These are phyloP conservation scores for Naja naja DNA, from an alignment of 2,113 vertebrate species.

Conservation along the genomic window DNA sequence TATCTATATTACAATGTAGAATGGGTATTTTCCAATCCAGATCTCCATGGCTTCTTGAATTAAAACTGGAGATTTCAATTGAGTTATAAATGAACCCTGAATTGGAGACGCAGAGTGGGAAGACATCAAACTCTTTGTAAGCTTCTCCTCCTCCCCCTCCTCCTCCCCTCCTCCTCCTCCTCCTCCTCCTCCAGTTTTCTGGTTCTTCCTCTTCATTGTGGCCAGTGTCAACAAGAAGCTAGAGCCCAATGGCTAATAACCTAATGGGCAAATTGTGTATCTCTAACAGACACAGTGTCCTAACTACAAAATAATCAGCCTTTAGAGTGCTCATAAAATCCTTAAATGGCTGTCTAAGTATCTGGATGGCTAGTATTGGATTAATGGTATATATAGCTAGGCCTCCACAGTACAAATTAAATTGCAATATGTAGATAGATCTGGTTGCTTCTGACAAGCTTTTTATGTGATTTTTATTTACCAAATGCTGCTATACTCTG, in stretches of 20 bases:
- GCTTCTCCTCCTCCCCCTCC: no score
- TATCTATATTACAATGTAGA: not conserved
- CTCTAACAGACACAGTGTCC: not conserved
- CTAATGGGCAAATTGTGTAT: not conserved
- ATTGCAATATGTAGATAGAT: not conserved
- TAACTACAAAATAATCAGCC: not conserved
- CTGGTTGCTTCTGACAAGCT: not conserved
- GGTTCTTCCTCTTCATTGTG: not conserved
- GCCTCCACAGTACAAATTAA: not conserved
- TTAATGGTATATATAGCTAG: not conserved
- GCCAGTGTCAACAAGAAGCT: not conserved
- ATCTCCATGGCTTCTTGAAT: not conserved
- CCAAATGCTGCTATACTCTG: not conserved
- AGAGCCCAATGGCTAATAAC: not conserved
- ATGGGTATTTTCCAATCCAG: not conserved
- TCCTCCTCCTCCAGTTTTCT: no score
- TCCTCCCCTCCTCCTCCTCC: no score
- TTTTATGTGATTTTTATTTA: not conserved
- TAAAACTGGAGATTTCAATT: not conserved
- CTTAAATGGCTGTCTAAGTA: not conserved
- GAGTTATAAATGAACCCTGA: not conserved
- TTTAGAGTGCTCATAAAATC: not conserved
- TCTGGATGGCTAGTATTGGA: not conserved
- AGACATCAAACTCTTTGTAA: not conserved
- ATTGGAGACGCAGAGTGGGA: not conserved